Evolutionary conservation across 2,113 vertebrate genomes (phyloP).

Genomic region (Mus musculus): GRCm39 chr9:27343501-27344000

Average conservation of each 20-base stretch:
- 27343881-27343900: background rate
- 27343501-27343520: background rate
- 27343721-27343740: background rate
- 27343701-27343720: background rate
- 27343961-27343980: background rate
- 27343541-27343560: background rate
- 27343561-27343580: background rate
- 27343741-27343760: background rate
- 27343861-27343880: background rate
- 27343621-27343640: background rate
- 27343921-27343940: background rate
- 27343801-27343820: rapidly evolving
- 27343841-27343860: background rate
- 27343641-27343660: background rate
- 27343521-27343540: background rate
- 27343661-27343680: background rate
- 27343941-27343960: background rate
- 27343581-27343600: background rate
- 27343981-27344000: background rate
- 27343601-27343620: background rate
- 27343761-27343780: no score
- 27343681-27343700: background rate
- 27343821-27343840: no score
- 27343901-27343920: background rate
- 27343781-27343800: background rate